Percentiles rank a stretch among this genome's conserved stretches.
Conservation (phyloP, 2,113 vertebrate species). For the Alectura lathami region DNA sequence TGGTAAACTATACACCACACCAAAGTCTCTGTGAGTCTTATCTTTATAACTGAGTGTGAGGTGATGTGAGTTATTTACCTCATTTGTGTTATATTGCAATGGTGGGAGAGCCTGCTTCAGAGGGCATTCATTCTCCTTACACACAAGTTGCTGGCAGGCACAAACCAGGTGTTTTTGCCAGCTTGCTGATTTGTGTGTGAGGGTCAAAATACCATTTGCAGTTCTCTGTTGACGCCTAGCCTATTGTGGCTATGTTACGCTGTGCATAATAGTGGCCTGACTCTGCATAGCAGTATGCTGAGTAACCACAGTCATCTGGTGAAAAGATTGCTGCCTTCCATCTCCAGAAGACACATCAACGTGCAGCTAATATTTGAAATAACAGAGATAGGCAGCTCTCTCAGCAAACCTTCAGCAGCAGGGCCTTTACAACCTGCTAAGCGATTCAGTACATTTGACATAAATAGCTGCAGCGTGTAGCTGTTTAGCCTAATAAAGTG, state of each 20-base stretch:
- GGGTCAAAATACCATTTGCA: neutral
- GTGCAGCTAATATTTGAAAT: constrained; percentile 32
- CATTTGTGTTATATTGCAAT: accelerated
- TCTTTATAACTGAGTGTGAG: accelerated
- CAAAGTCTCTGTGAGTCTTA: neutral
- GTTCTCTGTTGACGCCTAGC: constrained; percentile 15
- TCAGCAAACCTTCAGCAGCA: constrained; percentile 27
- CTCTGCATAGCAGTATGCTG: neutral
- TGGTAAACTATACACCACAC: neutral
- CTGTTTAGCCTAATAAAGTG: neutral
- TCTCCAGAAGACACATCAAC: neutral
- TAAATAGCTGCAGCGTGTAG: neutral
- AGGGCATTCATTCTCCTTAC: neutral
- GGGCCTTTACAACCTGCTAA: constrained; percentile 11
- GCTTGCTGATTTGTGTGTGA: neutral
- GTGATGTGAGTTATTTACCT: neutral
- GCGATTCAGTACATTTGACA: neutral
- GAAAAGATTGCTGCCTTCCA: constrained; percentile 12
- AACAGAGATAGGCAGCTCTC: constrained; percentile 9
- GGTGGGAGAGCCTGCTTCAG: neutral
- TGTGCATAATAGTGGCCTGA: constrained; percentile 23
- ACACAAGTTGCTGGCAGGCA: neutral
- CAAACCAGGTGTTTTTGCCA: constrained; percentile 12
- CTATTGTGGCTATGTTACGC: constrained; percentile 24
- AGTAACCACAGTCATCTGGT: neutral